Conservation (phyloP, 2,888 invertebrate genomes). For the Caenorhabditis sp. region DNA sequence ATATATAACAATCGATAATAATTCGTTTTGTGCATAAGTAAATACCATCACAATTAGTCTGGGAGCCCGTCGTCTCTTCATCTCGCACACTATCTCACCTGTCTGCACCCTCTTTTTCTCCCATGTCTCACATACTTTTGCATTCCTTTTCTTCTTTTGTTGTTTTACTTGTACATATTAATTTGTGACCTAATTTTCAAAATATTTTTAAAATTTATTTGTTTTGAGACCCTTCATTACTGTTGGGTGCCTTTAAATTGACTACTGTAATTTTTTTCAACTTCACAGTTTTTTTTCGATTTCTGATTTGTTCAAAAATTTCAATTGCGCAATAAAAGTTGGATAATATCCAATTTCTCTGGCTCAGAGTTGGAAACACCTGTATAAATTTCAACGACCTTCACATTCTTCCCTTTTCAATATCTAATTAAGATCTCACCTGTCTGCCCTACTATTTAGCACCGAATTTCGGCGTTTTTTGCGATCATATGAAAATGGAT, state of each 20-base stretch:
- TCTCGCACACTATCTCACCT: background rate
- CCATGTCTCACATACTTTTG: background rate
- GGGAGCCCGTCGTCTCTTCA: background rate
- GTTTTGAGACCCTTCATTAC: no score
- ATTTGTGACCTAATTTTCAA: background rate
- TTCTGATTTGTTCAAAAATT: no score
- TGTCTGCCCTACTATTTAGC: background rate
- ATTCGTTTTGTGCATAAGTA: background rate
- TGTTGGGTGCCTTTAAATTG: no score
- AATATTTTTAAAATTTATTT: no score
- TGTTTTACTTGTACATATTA: background rate
- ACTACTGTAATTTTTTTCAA: no score
- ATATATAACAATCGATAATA: background rate
- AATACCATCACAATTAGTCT: background rate
- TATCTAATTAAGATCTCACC: slow-evolving; percentile 1
- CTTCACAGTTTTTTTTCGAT: no score
- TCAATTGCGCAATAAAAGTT: no score
- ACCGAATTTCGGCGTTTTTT: background rate
- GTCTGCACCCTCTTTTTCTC: background rate
- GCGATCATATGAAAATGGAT: background rate
- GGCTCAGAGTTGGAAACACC: no score
- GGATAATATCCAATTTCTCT: no score
- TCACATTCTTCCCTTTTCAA: background rate
- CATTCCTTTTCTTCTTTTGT: background rate
- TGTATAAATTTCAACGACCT: background rate